Evolutionary conservation across 2,888 invertebrate genomes (phyloP).

Genomic region (Geotrupes spiniger): DNA sequence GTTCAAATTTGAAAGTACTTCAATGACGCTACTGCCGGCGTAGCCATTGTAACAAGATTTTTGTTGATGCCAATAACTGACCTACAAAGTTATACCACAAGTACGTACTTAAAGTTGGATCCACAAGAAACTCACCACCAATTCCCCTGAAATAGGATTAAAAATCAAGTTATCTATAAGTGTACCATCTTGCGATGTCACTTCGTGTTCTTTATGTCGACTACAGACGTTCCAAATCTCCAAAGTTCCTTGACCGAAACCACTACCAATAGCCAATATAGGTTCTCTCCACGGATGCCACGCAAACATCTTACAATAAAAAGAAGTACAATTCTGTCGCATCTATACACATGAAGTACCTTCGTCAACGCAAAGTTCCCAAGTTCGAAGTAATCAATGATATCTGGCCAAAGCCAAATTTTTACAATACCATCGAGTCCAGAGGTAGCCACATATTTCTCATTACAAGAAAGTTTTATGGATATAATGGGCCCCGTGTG

Average conservation of each 20-base stretch:
- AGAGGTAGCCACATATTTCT: conserved; percentile 32
- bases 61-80: not conserved
- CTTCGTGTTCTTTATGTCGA: conserved; percentile 13
- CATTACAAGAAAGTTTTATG: conserved; percentile 32
- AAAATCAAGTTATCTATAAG: conserved; percentile 45
- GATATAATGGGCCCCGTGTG: conserved; percentile 30
- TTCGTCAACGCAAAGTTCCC: conserved; percentile 4
- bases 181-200: conserved; percentile 37
- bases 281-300: conserved; percentile 53
- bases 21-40: conserved; percentile 9
- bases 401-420: conserved; percentile 31
- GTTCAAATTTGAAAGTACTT: conserved; percentile 25
- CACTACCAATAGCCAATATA: conserved; percentile 46
- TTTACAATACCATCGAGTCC: conserved; percentile 28
- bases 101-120: conserved; percentile 28
- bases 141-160: conserved; percentile 48
- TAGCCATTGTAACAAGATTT: conserved; percentile 16
- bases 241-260: conserved; percentile 1
- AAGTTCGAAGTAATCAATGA: conserved; percentile 14
- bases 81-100: not conserved
- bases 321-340: not conserved
- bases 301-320: conserved; percentile 37
- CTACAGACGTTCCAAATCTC: conserved; percentile 27
- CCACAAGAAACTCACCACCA: conserved; percentile 44
- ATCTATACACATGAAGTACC: not conserved